These are phyloP conservation scores for Patella vulgata DNA, from an alignment of 1,140 invertebrate genomes.

Conservation along the genomic window DNA sequence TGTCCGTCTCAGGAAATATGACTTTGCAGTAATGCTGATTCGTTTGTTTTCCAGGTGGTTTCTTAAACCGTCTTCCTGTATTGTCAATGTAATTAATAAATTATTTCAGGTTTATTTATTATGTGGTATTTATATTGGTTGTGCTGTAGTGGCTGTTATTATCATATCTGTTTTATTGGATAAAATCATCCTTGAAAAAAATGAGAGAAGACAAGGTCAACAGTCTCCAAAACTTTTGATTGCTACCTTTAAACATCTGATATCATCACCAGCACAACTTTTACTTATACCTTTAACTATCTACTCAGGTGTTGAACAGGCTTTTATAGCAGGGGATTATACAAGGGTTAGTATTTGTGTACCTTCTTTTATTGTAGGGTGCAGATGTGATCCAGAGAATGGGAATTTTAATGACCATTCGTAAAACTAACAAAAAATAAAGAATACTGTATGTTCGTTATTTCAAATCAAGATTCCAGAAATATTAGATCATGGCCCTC, in stretches of 20 bases:
- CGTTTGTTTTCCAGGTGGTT: too few relatives aligned
- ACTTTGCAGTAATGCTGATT: too few relatives aligned
- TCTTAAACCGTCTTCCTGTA: too few relatives aligned
- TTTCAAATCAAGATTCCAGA: too few relatives aligned
- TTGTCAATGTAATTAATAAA: too few relatives aligned
- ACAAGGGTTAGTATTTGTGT: slow-evolving; percentile 78
- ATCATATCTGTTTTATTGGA: slow-evolving; percentile 89
- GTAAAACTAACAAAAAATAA: too few relatives aligned
- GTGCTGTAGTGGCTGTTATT: slow-evolving; percentile 83
- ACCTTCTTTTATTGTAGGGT: too few relatives aligned
- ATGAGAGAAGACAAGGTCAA: slow-evolving; percentile 17
- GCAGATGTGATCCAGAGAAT: too few relatives aligned
- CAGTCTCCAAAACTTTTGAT: slow-evolving; percentile 77
- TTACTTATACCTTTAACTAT: slow-evolving; percentile 94
- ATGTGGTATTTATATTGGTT: slow-evolving; percentile 85
- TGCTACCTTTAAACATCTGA: slow-evolving; percentile 88
- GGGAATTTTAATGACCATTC: too few relatives aligned
- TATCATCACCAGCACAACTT: slow-evolving; percentile 79
- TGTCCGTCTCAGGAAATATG: too few relatives aligned
- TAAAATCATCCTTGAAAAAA: slow-evolving; percentile 60
- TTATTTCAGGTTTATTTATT: slow-evolving; percentile 72
- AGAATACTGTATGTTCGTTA: too few relatives aligned
- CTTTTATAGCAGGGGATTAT: slow-evolving; percentile 93
- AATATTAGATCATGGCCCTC: too few relatives aligned
- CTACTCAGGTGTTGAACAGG: slow-evolving; percentile 97